Conservation (phyloP, 2,113 vertebrate genomes). For the Cinclus mexicanus region DNA sequence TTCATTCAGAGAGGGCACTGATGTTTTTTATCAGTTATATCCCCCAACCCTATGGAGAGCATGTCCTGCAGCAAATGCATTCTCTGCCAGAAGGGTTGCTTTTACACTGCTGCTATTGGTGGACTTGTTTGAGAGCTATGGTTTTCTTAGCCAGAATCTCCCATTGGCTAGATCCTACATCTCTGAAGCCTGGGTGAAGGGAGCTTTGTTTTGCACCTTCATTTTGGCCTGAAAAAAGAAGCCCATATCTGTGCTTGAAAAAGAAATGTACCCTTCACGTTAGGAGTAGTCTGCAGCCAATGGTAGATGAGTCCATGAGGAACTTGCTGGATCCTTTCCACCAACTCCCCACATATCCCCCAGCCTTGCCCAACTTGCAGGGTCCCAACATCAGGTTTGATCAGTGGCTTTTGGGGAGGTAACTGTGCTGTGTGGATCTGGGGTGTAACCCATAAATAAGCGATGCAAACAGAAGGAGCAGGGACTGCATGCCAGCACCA, state of each 20-base stretch:
- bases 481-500: not conserved
- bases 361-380: not conserved
- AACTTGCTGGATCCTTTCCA: not conserved
- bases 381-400: not conserved
- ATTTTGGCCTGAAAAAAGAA: not conserved
- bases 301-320: rapidly evolving
- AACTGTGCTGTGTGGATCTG: not conserved
- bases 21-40: not conserved
- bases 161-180: not conserved
- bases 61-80: rapidly evolving
- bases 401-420: not conserved
- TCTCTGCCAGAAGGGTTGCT: not conserved
- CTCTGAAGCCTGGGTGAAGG: not conserved
- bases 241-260: not conserved
- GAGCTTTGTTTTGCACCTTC: not conserved
- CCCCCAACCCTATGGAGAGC: not conserved
- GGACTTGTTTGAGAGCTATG: not conserved
- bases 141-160: not conserved
- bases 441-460: not conserved
- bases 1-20: not conserved
- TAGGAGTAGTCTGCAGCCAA: not conserved
- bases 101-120: not conserved
- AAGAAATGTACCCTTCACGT: not conserved
- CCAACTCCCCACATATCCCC: not conserved
- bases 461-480: not conserved